Evolutionary conservation across 35 echinoderm and acorn worm species (phyloP).

Genomic region (Ophiothrix spiculata): DNA sequence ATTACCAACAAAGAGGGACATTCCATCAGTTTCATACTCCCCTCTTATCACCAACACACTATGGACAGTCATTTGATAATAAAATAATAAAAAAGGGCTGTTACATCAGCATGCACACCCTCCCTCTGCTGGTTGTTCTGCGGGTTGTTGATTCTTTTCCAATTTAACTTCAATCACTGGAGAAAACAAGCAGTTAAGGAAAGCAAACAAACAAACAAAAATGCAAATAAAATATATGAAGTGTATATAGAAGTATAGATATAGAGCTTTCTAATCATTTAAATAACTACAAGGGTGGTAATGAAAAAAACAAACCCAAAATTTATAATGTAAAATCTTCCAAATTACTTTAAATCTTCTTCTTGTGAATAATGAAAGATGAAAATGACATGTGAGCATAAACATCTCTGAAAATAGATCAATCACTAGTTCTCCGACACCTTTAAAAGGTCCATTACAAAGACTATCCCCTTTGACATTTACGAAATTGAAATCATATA

Average conservation of each 20-base stretch:
- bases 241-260: background rate
- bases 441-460: too few relatives aligned
- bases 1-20: too few relatives aligned
- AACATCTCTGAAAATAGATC: background rate
- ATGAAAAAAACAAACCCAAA: constrained; percentile 17
- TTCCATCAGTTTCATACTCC: too few relatives aligned
- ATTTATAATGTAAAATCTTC: constrained; percentile 20
- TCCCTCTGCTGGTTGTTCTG: constrained; percentile 64
- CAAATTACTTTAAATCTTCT: background rate
- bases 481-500: background rate
- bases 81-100: constrained; percentile 18
- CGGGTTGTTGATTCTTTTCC: constrained; percentile 67
- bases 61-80: too few relatives aligned
- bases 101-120: constrained; percentile 88
- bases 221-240: constrained; percentile 11
- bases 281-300: constrained; percentile 1
- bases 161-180: constrained; percentile 96
- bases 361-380: background rate
- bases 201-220: constrained; percentile 26
- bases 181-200: constrained; percentile 31
- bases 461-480: too few relatives aligned
- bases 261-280: constrained; percentile 7
- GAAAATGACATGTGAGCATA: background rate
- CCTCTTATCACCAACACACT: too few relatives aligned
- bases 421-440: too few relatives aligned